A percentile compares a stretch with the other conserved stretches of the same genome.
Conservation (phyloP, 2,797 vertebrate species). For the Brotula barbata region DNA sequence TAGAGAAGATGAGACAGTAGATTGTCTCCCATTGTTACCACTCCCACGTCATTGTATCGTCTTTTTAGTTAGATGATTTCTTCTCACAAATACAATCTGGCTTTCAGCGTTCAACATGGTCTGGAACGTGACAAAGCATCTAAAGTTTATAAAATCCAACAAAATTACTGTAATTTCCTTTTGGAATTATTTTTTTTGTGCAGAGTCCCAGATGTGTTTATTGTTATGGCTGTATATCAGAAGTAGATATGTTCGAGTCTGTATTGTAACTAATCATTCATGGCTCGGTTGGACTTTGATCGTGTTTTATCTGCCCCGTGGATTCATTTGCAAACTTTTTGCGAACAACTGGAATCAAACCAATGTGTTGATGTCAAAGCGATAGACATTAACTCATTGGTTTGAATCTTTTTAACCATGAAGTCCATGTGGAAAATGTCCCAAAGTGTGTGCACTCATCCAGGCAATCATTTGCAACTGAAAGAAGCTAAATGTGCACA, state of each 20-base stretch:
- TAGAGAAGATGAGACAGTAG: no score
- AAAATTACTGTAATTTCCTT: slow-evolving; percentile 47
- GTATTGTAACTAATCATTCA: slow-evolving; percentile 65
- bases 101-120: slow-evolving; percentile 32
- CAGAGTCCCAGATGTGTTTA: slow-evolving; percentile 64
- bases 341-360: slow-evolving; percentile 66
- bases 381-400: no score
- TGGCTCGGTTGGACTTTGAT: slow-evolving; percentile 63
- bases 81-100: not conserved
- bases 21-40: slow-evolving; percentile 1
- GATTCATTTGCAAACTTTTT: slow-evolving; percentile 60
- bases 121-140: slow-evolving; percentile 18
- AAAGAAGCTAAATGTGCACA: slow-evolving; percentile 38
- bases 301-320: slow-evolving; percentile 51
- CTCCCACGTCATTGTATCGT: slow-evolving; percentile 35
- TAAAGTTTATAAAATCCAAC: slow-evolving; percentile 38
- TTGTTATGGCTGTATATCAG: slow-evolving; percentile 54
- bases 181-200: slow-evolving; percentile 44
- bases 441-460: slow-evolving; percentile 35
- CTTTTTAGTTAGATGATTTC: slow-evolving; percentile 15
- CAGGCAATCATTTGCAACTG: slow-evolving; percentile 45
- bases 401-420: slow-evolving; percentile 34
- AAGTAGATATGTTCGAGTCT: slow-evolving; percentile 58
- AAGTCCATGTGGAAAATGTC: slow-evolving; percentile 46
- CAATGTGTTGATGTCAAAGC: slow-evolving; percentile 56